Evolutionary conservation across 2,888 invertebrate species (phyloP).

Genomic region (Melanostoma scalare): DNA sequence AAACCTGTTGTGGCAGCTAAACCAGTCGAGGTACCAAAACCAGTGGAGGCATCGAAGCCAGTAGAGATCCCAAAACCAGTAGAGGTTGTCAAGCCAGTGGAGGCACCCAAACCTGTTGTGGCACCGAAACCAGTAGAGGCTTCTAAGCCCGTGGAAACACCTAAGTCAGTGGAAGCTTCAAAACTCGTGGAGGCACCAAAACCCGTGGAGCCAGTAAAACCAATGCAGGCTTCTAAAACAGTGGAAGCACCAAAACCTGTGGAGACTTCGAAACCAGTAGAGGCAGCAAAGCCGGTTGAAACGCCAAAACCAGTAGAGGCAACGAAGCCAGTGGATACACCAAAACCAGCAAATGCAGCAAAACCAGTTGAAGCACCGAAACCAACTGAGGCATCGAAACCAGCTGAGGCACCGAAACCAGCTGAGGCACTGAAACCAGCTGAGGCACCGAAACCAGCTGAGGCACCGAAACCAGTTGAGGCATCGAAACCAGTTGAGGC

Average conservation of each 20-base stretch:
- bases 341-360: constrained; percentile 81
- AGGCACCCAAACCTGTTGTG: constrained; percentile 85
- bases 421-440: constrained; percentile 88
- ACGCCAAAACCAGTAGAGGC: constrained; percentile 79
- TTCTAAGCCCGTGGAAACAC: neutral
- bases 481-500: neutral
- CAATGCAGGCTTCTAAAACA: constrained; percentile 76
- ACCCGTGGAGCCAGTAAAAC: constrained; percentile 83
- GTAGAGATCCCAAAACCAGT: constrained; percentile 23
- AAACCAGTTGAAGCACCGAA: constrained; percentile 83
- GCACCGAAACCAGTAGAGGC: constrained; percentile 1
- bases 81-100: constrained; percentile 87
- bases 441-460: constrained; percentile 82
- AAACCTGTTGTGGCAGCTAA: constrained; percentile 79
- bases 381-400: constrained; percentile 78
- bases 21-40: constrained; percentile 85
- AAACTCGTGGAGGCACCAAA: constrained; percentile 84
- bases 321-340: constrained; percentile 85
- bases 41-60: constrained; percentile 80
- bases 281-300: constrained; percentile 79
- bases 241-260: neutral
- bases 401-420: constrained; percentile 81
- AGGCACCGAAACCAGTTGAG: constrained; percentile 20
- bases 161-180: constrained; percentile 81
- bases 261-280: neutral